Percentiles rank a stretch among this genome's conserved stretches.
phyloP scores from a whole-genome alignment of 1,140 invertebrate species.

The Cherax quadricarinatus region DNA sequence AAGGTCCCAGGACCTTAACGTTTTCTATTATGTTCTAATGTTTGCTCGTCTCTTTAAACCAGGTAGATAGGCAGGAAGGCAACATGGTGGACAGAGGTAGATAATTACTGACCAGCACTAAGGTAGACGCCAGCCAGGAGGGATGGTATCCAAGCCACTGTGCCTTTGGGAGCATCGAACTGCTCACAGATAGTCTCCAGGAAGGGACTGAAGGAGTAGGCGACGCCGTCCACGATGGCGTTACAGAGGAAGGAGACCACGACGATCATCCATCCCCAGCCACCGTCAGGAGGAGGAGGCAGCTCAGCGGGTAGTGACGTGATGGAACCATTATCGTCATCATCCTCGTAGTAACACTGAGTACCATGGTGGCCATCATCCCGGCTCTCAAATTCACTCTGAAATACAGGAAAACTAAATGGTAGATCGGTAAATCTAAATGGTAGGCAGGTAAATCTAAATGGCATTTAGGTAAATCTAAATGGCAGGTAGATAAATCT shows the following conservation, averaged over 20 bases:
- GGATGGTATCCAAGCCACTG: constrained; percentile 93
- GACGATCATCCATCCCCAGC: constrained; percentile 89
- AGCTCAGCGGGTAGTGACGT: constrained; percentile 68
- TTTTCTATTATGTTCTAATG: too few relatives aligned
- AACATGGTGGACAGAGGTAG: too few relatives aligned
- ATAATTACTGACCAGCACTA: constrained; percentile 84
- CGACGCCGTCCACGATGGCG: constrained; percentile 98
- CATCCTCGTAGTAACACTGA: constrained; percentile 39
- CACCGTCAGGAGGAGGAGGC: constrained; percentile 71
- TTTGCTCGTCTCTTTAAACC: too few relatives aligned
- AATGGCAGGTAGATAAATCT: too few relatives aligned
- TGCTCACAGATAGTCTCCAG: constrained; percentile 87
- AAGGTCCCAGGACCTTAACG: too few relatives aligned
- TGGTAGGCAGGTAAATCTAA: not conserved
- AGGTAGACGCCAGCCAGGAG: constrained; percentile 95
- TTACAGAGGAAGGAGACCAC: constrained; percentile 98
- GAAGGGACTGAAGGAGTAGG: constrained; percentile 95
- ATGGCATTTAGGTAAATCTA: too few relatives aligned
- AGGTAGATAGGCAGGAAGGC: too few relatives aligned
- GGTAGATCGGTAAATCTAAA: not conserved
- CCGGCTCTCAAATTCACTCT: constrained; percentile 55
- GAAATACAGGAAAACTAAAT: not conserved
- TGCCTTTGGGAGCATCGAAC: constrained; percentile 91
- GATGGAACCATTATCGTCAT: constrained; percentile 57
- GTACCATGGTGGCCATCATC: constrained; percentile 14